These are phyloP conservation scores for Caprella mutica DNA, from an alignment of 2,888 invertebrate species.

Conservation along the genomic window DNA sequence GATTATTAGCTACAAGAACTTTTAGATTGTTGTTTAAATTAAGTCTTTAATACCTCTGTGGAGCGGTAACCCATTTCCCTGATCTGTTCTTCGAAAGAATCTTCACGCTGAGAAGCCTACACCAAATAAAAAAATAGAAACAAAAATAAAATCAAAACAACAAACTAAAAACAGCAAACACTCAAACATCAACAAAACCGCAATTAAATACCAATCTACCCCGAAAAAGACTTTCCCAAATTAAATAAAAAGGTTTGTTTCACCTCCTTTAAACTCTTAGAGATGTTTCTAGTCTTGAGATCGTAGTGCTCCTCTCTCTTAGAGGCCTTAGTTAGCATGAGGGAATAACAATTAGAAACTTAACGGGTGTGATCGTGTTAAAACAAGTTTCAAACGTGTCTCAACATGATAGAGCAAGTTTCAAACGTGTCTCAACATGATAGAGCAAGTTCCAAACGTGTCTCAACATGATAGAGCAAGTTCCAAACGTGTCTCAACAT, in stretches of 20 bases:
- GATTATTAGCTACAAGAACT: no score
- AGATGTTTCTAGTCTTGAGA: slow-evolving; percentile 10
- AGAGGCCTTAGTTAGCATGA: slow-evolving; percentile 8
- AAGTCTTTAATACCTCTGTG: slow-evolving; percentile 25
- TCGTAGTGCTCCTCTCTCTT: slow-evolving; percentile 10
- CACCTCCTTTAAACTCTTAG: slow-evolving; percentile 6
- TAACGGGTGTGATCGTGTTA: no score
- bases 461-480: no score
- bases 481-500: no score
- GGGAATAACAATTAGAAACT: no score
- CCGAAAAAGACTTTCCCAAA: neutral
- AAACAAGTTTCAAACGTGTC: no score
- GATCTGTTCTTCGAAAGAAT: slow-evolving; percentile 69
- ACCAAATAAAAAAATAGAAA: slow-evolving; percentile 28
- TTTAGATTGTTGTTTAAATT: neutral
- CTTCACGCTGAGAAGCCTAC: slow-evolving; percentile 89
- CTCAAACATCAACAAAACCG: neutral
- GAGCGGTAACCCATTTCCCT: slow-evolving; percentile 29
- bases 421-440: no score
- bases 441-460: no score
- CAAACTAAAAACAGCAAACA: neutral
- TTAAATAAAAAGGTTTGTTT: neutral
- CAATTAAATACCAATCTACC: neutral
- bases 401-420: no score
- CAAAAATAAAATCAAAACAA: neutral